These are phyloP conservation scores for Triops cancriformis DNA, from an alignment of 1,140 invertebrate genomes.

Conservation along the genomic window DNA sequence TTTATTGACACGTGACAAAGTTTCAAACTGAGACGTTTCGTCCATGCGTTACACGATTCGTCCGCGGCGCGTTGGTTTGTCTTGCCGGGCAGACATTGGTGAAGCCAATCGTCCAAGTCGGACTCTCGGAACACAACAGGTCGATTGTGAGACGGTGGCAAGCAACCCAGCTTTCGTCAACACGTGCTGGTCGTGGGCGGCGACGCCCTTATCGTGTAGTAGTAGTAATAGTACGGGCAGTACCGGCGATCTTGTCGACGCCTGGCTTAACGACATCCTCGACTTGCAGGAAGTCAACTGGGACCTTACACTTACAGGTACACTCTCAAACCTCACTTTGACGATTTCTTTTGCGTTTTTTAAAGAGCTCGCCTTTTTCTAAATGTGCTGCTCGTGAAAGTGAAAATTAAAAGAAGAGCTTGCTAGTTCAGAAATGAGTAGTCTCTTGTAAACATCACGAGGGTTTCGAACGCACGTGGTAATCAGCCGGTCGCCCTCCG, in stretches of 20 bases:
- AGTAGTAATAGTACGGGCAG: slow-evolving; percentile 1
- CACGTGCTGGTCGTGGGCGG: slow-evolving; percentile 6
- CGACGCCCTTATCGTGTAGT: neutral
- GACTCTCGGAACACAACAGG: slow-evolving; percentile 9
- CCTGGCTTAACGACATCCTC: slow-evolving; percentile 4
- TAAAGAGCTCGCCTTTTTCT: neutral
- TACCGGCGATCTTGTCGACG: slow-evolving; percentile 12
- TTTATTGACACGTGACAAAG: neutral
- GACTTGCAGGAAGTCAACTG: neutral
- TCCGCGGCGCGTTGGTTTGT: slow-evolving; percentile 7
- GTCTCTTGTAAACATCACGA: too few relatives aligned
- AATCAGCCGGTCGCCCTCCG: too few relatives aligned
- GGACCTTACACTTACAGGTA: neutral
- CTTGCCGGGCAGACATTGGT: neutral
- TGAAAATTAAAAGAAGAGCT: too few relatives aligned
- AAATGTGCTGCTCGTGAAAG: too few relatives aligned
- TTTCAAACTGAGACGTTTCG: neutral
- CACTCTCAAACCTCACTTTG: neutral
- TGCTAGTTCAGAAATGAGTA: too few relatives aligned
- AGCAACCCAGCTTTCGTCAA: neutral
- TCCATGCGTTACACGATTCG: slow-evolving; percentile 1
- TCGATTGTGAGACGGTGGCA: neutral
- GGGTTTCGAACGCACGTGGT: too few relatives aligned
- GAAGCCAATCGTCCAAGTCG: neutral
- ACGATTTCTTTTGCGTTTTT: too few relatives aligned